Conservation (phyloP, 2,113 vertebrate genomes). For the Chaenogobius annularis region DNA sequence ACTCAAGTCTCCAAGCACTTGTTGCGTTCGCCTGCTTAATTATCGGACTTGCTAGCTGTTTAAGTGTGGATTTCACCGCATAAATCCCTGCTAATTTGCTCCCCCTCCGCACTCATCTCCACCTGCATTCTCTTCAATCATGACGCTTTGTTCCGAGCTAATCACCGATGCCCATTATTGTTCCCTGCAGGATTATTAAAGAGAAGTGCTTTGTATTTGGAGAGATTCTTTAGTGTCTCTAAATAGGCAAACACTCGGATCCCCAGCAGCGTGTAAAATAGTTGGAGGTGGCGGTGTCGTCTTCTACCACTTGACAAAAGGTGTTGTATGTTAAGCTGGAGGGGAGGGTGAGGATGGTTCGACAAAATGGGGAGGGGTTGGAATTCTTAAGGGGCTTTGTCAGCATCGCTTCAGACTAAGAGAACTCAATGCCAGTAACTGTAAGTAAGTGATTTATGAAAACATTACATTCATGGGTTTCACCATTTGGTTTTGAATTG, state of each 20-base stretch:
- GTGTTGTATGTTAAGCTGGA: slow-evolving; percentile 37
- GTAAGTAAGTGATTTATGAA: too few relatives aligned
- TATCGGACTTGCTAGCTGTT: not conserved
- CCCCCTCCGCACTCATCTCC: not conserved
- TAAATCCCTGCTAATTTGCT: slow-evolving; percentile 3
- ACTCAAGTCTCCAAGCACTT: not conserved
- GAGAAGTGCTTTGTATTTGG: not conserved
- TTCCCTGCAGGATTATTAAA: not conserved
- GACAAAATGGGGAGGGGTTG: slow-evolving; percentile 21
- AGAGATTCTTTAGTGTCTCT: slow-evolving; percentile 19
- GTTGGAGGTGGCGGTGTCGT: slow-evolving; percentile 33
- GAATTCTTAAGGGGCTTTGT: slow-evolving; percentile 40
- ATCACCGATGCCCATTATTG: slow-evolving; percentile 7
- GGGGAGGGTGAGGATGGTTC: slow-evolving; percentile 29
- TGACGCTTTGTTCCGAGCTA: not conserved
- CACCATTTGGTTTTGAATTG: too few relatives aligned
- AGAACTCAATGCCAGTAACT: not conserved
- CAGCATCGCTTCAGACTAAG: not conserved
- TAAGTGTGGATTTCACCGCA: not conserved
- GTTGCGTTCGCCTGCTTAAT: not conserved
- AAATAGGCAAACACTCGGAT: slow-evolving; percentile 3
- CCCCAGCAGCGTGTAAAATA: slow-evolving; percentile 32
- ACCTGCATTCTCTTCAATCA: slow-evolving; percentile 9
- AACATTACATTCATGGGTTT: too few relatives aligned
- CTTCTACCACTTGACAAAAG: slow-evolving; percentile 51